Percentiles rank a stretch among this genome's conserved stretches.
These are phyloP conservation scores for Felis chaus DNA, from an alignment of 2,113 vertebrate genomes.

Conservation along the genomic window DNA sequence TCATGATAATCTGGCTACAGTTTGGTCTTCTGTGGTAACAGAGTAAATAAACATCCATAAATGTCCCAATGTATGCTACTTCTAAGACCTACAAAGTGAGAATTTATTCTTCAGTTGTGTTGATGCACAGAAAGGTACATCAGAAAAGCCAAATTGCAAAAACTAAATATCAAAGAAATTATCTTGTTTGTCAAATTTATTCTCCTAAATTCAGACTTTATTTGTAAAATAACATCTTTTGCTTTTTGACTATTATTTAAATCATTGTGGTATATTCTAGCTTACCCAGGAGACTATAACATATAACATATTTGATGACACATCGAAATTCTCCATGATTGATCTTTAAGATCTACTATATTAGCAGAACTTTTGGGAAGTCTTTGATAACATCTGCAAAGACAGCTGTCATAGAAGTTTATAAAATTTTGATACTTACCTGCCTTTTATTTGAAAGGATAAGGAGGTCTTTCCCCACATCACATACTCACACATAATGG, in stretches of 20 bases:
- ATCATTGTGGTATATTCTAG: neutral
- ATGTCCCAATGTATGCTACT: neutral
- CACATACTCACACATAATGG: neutral
- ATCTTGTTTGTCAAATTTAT: neutral
- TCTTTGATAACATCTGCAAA: neutral
- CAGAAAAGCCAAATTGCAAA: neutral
- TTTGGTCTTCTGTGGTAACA: neutral
- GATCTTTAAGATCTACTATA: neutral
- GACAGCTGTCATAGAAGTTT: neutral
- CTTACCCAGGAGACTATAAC: neutral
- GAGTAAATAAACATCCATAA: constrained; percentile 20
- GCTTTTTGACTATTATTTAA: neutral
- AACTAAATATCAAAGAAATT: neutral
- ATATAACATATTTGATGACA: neutral
- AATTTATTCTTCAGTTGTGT: neutral
- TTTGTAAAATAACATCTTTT: neutral
- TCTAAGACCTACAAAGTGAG: neutral
- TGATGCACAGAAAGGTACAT: neutral
- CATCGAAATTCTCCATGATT: neutral
- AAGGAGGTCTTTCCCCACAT: neutral
- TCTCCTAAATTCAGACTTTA: neutral
- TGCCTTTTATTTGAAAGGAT: neutral
- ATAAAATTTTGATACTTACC: constrained; percentile 6
- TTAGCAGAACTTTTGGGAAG: neutral
- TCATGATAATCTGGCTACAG: neutral